These are phyloP conservation scores for Malurus splendens DNA, from an alignment of 2,797 vertebrate genomes.

Conservation along the genomic window DNA sequence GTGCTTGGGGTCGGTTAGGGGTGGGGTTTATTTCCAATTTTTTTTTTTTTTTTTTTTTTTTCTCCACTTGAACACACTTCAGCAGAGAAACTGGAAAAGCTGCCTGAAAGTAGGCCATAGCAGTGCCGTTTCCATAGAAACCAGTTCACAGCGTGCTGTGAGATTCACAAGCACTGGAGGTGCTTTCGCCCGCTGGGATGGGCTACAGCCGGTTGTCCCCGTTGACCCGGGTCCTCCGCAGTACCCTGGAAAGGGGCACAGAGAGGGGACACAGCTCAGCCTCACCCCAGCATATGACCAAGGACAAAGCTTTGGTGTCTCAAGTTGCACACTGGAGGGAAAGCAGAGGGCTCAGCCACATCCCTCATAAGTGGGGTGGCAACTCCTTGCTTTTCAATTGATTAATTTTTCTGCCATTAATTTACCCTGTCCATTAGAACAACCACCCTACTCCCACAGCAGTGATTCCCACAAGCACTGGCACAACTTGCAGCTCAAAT, in stretches of 20 bases:
- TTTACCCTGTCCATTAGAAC: no score
- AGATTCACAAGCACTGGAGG: conserved; percentile 83
- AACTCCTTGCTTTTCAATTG: neutral
- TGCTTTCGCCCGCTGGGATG: conserved; percentile 54
- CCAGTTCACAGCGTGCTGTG: conserved; percentile 86
- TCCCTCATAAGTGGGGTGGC: rapidly evolving
- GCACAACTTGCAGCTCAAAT: neutral
- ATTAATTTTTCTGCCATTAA: no score
- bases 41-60: conserved; percentile 38
- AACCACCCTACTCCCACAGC: neutral
- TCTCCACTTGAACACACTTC: conserved; percentile 62
- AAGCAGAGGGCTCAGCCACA: rapidly evolving
- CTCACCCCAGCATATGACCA: rapidly evolving
- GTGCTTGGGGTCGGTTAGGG: neutral
- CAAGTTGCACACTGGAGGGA: rapidly evolving
- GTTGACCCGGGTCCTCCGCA: conserved; percentile 88
- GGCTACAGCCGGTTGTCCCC: conserved; percentile 91
- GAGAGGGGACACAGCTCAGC: neutral
- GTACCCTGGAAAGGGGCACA: conserved; percentile 72
- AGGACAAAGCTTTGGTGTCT: rapidly evolving
- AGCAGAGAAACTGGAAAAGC: conserved; percentile 76
- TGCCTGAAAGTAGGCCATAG: conserved; percentile 90
- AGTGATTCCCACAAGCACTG: rapidly evolving
- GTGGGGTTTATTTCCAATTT: neutral
- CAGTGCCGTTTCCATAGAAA: conserved; percentile 88